Percentiles rank a stretch among this genome's conserved stretches.
Evolutionary conservation across 2,797 vertebrate species (phyloP).

Genomic region (Heterohyrax brucei): DNA sequence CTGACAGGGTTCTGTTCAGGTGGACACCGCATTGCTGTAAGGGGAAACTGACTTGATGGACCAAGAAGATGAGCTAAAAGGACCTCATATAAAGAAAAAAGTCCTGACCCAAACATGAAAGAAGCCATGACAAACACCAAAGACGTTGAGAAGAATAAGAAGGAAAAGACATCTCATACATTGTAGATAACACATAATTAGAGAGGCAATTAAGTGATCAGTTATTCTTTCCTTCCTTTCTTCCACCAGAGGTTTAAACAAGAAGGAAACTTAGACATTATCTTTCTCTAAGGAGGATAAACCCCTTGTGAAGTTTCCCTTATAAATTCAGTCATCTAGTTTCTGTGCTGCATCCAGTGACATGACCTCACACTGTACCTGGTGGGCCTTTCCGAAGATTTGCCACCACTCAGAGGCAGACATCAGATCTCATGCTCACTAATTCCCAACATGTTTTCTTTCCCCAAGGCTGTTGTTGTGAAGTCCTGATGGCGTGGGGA

Average conservation of each 20-base stretch:
- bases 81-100: not conserved
- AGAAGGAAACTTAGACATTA: not conserved
- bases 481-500: too few relatives aligned
- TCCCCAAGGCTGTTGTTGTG: not conserved
- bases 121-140: not conserved
- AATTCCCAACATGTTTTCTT: not conserved
- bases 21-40: too few relatives aligned
- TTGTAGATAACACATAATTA: not conserved
- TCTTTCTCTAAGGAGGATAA: not conserved
- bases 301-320: not conserved
- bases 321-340: not conserved
- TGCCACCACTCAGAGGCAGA: not conserved
- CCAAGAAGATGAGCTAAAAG: not conserved
- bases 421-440: not conserved
- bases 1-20: too few relatives aligned
- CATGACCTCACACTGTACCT: not conserved
- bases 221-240: not conserved
- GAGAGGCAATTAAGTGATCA: not conserved
- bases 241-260: not conserved
- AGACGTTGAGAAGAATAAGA: conserved; percentile 18
- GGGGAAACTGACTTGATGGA: too few relatives aligned
- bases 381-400: not conserved
- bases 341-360: not conserved
- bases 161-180: not conserved
- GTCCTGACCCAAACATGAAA: not conserved